These are phyloP conservation scores for Pristiophorus japonicus DNA, from an alignment of 2,113 vertebrate species.

Conservation along the genomic window DNA sequence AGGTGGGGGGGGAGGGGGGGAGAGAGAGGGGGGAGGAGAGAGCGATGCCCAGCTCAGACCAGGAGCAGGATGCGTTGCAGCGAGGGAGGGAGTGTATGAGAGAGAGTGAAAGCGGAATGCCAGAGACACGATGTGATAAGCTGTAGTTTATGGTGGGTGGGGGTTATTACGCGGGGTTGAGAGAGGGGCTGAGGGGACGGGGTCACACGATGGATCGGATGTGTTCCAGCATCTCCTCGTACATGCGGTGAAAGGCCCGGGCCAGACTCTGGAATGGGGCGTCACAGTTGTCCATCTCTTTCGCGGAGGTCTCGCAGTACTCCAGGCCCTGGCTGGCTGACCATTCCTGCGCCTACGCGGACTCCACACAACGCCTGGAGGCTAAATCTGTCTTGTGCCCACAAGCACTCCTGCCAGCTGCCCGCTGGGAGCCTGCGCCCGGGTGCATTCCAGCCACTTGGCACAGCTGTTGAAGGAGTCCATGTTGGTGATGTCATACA, in stretches of 20 bases:
- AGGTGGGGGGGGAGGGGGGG: no score
- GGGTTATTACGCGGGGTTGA: no score
- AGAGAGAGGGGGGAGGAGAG: no score
- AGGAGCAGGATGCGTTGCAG: no score
- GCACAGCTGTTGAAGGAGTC: conserved; percentile 73
- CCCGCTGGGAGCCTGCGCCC: conserved; percentile 53
- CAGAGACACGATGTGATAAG: no score
- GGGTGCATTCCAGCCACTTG: conserved; percentile 76
- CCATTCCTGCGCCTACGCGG: conserved; percentile 67
- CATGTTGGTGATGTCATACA: conserved; percentile 83
- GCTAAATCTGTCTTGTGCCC: conserved; percentile 83
- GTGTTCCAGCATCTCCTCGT: conserved; percentile 67
- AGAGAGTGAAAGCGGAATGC: no score
- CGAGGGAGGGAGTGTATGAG: no score
- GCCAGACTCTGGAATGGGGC: conserved; percentile 75
- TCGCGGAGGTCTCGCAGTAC: conserved; percentile 82
- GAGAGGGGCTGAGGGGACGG: not conserved
- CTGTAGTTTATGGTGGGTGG: no score
- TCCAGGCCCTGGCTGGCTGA: conserved; percentile 76
- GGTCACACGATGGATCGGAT: conserved; percentile 64
- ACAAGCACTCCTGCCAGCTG: conserved; percentile 78
- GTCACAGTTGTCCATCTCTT: conserved; percentile 80
- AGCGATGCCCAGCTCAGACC: no score
- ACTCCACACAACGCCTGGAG: conserved; percentile 66
- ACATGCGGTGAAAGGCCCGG: conserved; percentile 67